Evolutionary conservation across 2,113 vertebrate genomes (phyloP).

Genomic region (Taurulus bubalis): DNA sequence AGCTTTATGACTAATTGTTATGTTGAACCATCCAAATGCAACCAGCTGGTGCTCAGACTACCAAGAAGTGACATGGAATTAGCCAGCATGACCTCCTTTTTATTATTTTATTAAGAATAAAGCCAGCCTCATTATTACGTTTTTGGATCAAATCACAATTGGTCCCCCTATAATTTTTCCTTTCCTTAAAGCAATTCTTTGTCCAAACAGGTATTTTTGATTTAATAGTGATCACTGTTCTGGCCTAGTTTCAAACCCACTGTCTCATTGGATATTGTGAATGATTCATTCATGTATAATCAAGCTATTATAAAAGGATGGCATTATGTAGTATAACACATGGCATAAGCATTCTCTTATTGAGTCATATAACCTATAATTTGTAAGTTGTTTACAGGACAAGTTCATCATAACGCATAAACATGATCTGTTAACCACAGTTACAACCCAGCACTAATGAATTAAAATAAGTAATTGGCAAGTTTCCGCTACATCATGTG

Average conservation of each 20-base stretch:
- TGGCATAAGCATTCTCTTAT: background rate
- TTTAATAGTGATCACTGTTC: conserved; percentile 20
- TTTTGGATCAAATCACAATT: conserved; percentile 37
- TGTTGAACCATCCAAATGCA: conserved; percentile 27
- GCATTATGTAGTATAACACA: background rate
- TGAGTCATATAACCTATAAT: background rate
- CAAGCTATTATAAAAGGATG: conserved; percentile 16
- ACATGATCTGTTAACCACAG: conserved; percentile 9
- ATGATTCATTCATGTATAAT: conserved; percentile 21
- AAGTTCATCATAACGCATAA: background rate
- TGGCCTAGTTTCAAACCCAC: conserved; percentile 16
- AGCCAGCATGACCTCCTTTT: conserved; percentile 33
- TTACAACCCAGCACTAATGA: conserved; percentile 8
- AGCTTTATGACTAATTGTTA: conserved; percentile 33
- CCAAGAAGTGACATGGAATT: conserved; percentile 47
- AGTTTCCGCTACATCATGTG: conserved; percentile 10
- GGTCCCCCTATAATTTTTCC: background rate
- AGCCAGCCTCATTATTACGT: conserved; percentile 28
- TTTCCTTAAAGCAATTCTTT: background rate
- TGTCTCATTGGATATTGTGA: conserved; percentile 5
- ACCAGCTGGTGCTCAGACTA: conserved; percentile 31
- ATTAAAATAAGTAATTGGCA: conserved; percentile 16
- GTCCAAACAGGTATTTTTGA: conserved; percentile 23
- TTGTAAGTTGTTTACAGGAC: background rate
- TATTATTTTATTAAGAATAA: conserved; percentile 41